Evolutionary conservation across 2,113 vertebrate species (phyloP).

Genomic region (Cebidichthys violaceus): DNA sequence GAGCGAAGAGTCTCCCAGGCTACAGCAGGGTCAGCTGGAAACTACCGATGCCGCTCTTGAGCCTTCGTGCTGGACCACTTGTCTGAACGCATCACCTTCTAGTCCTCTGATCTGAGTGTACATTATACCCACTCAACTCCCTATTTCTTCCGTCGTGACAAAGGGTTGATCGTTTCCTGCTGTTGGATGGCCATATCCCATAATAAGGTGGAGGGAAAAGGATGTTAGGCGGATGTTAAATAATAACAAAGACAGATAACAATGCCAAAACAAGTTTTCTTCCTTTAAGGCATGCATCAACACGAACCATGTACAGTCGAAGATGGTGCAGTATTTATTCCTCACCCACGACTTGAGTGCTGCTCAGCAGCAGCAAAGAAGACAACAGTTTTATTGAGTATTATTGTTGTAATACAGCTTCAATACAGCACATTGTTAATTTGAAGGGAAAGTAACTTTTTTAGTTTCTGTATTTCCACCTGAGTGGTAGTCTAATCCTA

Average conservation of each 20-base stretch:
- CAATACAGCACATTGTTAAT: background rate
- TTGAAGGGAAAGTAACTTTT: background rate
- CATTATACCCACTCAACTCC: constrained; percentile 6
- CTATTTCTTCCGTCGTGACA: background rate
- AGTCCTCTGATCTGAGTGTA: constrained; percentile 6
- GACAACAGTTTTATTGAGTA: background rate
- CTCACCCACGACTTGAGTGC: background rate
- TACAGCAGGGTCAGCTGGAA: constrained; percentile 47
- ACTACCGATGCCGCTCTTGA: constrained; percentile 25
- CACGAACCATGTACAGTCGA: background rate
- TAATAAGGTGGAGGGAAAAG: background rate
- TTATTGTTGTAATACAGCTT: background rate
- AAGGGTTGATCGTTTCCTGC: background rate
- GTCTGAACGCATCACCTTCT: constrained; percentile 68
- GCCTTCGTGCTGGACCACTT: constrained; percentile 35
- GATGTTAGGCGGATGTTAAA: background rate
- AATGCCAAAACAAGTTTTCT: background rate
- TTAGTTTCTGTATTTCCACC: background rate
- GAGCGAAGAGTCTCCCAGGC: constrained; percentile 50
- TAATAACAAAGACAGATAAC: background rate
- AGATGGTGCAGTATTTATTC: background rate
- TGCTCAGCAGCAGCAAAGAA: background rate
- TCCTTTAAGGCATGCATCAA: background rate
- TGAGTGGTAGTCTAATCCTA: background rate
- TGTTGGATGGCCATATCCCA: constrained; percentile 2